These are phyloP conservation scores for Erpornis zantholeuca DNA, from an alignment of 2,113 vertebrate genomes.

Conservation along the genomic window DNA sequence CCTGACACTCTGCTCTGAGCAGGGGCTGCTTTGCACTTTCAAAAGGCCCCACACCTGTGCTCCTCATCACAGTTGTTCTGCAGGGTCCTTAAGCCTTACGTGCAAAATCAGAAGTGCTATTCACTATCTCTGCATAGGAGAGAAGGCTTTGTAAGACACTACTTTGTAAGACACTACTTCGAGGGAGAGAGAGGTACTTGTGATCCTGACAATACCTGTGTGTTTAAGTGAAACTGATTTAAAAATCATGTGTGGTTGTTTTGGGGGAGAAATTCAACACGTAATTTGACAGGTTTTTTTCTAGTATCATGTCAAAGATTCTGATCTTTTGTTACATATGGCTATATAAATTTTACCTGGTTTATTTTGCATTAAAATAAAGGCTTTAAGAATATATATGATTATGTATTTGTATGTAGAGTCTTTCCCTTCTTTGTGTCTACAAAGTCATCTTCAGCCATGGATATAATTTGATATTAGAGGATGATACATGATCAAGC, in stretches of 20 bases:
- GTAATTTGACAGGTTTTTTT: constrained; percentile 53
- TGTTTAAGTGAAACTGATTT: constrained; percentile 51
- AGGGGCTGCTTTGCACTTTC: constrained; percentile 13
- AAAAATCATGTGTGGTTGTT: constrained; percentile 50
- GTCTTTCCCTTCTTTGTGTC: neutral
- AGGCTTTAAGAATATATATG: constrained; percentile 66
- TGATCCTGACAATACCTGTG: constrained; percentile 51
- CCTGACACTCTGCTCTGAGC: neutral
- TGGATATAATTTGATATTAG: neutral
- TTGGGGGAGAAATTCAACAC: constrained; percentile 48
- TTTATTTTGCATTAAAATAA: constrained; percentile 84
- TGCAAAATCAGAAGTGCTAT: neutral
- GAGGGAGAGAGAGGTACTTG: constrained; percentile 20
- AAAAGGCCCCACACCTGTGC: neutral
- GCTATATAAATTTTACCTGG: constrained; percentile 71
- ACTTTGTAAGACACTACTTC: constrained; percentile 36
- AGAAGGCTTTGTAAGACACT: constrained; percentile 26
- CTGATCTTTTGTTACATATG: constrained; percentile 71
- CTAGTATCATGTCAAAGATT: constrained; percentile 61
- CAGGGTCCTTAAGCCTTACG: constrained; percentile 1
- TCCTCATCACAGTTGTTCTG: neutral
- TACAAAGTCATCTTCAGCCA: neutral
- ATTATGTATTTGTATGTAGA: neutral
- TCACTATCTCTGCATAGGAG: constrained; percentile 31
- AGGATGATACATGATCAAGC: neutral